Percentiles rank a stretch among this genome's conserved stretches.
phyloP scores from a whole-genome alignment of 2,888 invertebrate species.

The Craniophora ligustri region DNA sequence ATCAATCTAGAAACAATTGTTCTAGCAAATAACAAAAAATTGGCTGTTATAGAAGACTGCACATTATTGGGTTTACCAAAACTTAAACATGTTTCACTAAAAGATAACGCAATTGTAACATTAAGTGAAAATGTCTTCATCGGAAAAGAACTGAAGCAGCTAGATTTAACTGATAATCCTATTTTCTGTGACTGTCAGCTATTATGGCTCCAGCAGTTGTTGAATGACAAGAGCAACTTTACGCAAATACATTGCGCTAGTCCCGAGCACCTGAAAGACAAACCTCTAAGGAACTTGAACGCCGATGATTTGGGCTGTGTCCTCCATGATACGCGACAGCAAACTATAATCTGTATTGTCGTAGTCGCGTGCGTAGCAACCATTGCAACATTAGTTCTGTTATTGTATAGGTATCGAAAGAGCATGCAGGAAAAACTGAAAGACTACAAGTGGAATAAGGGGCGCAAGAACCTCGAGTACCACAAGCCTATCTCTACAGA shows the following conservation, averaged over 20 bases:
- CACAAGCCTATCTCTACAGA: conserved; percentile 95
- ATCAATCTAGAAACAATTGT: conserved; percentile 93
- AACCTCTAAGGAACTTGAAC: conserved; percentile 90
- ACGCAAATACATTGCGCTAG: conserved; percentile 92
- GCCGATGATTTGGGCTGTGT: conserved; percentile 95
- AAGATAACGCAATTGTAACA: conserved; percentile 93
- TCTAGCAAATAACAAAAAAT: conserved; percentile 93
- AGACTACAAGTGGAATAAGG: conserved; percentile 94
- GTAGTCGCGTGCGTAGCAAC: conserved; percentile 92
- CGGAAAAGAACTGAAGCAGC: conserved; percentile 92
- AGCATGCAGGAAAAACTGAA: conserved; percentile 94
- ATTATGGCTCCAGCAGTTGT: conserved; percentile 93
- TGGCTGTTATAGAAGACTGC: conserved; percentile 92
- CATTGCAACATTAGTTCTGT: conserved; percentile 91
- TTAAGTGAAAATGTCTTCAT: conserved; percentile 94
- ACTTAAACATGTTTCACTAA: conserved; percentile 92
- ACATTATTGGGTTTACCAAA: conserved; percentile 94
- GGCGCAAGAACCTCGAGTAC: conserved; percentile 95
- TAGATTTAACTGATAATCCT: conserved; percentile 95
- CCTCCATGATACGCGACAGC: conserved; percentile 93
- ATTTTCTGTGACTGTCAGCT: conserved; percentile 94
- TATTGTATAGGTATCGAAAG: conserved; percentile 94
- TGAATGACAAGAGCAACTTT: conserved; percentile 91
- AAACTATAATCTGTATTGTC: conserved; percentile 93
- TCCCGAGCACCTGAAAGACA: conserved; percentile 92